Base-by-base conservation (phyloP, 2,113 vertebrate genomes). In the Diadophis punctatus region DNA sequence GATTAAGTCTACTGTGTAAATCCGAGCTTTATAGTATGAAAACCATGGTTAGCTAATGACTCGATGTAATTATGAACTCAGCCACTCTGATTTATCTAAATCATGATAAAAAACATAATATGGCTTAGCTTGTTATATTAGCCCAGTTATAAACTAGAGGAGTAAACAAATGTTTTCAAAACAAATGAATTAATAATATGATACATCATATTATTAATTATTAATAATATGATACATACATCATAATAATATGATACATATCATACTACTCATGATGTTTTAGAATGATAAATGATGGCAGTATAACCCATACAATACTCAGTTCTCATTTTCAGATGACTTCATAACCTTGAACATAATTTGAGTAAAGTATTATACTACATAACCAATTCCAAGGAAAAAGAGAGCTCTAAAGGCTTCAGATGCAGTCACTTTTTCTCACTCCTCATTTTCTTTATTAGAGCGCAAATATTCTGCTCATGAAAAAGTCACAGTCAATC, bases 281-380 rank as follows among this genome's bases (percentile, higher is more conserved):
- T 58, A 93, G 94, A 92, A 14, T 93, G 94, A 86, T 86, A 93
- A 93, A 34, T 46, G 88, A 16, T 91, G 49, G 92, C 49, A 60
- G 52, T 0, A 89, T 93, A 92, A 92, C 5, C 51, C 74, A 85
- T n/a, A 30, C 48, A 93, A 94, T 92, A 90, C 94, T 91, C 92
- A 18, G 80, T 91, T 95, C 87, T n/a, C 1, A 91, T 16, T 93
- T 96, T 92, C 90, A 90, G 90, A 90, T 93, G 63, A 51, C 86
- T 92, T 88, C 18, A 93, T 90, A 93, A 96, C 49, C 92, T 93
- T 56, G 11, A 91, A 90, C 60, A 90, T 87, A 86, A 93, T 63
- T 92, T 95, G 94, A 93, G 88, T 95, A 95, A 96, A 97, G 25
- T 16, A 93, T 46, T 60, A 95, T 95, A 87, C 63, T 95, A 93